A percentile compares a stretch with the other conserved stretches of the same genome.
phyloP scores from a whole-genome alignment of 2,113 vertebrate species.

The Rhinoptilus africanus region DNA sequence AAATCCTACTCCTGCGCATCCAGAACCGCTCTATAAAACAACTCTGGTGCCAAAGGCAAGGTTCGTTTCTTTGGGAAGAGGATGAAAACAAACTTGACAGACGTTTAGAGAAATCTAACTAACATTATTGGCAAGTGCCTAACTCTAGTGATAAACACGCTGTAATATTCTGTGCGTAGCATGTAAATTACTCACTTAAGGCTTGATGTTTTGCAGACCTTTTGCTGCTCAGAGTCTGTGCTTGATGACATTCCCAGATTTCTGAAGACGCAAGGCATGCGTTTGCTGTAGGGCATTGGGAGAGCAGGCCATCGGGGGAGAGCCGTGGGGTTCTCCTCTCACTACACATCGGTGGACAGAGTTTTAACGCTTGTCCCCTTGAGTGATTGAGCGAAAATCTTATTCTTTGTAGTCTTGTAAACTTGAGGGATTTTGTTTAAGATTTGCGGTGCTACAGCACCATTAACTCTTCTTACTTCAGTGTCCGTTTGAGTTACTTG shows the following conservation, averaged over 20 bases:
- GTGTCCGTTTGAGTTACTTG: fast-evolving
- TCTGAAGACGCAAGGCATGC: neutral
- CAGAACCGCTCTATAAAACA: neutral
- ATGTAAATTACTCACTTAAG: neutral
- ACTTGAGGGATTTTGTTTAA: neutral
- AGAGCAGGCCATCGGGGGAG: too few relatives aligned
- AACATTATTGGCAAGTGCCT: neutral
- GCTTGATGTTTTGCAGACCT: neutral
- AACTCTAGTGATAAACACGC: neutral
- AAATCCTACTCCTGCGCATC: neutral
- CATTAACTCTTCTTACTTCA: too few relatives aligned
- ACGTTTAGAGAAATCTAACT: neutral
- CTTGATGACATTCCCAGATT: neutral
- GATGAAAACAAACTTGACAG: neutral
- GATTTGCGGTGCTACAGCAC: neutral
- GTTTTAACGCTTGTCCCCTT: neutral
- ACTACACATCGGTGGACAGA: fast-evolving
- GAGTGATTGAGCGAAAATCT: neutral
- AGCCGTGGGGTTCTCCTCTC: neutral
- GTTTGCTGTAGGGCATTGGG: too few relatives aligned
- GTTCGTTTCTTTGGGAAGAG: neutral
- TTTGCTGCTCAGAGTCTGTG: neutral
- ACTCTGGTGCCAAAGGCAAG: neutral
- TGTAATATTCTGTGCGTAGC: neutral
- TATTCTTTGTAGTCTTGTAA: neutral